Evolutionary conservation across 1,140 invertebrate genomes (phyloP).

Genomic region (Hestina assimilis): DNA sequence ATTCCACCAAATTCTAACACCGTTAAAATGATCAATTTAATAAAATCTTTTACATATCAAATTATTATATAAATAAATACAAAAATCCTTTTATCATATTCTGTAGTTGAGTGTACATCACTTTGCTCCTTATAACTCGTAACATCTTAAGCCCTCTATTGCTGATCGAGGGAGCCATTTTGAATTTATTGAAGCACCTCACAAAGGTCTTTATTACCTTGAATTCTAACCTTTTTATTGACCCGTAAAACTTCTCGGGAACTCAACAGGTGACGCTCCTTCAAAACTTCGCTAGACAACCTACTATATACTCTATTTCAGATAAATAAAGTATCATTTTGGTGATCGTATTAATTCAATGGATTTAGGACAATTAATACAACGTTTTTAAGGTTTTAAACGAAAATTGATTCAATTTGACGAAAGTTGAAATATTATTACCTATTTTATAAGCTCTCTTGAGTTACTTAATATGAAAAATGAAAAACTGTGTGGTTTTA

Average conservation of each 20-base stretch:
- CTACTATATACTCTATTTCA: not conserved
- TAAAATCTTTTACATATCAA: too few species aligned
- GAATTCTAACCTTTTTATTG: conserved; percentile 14
- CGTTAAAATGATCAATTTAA: too few species aligned
- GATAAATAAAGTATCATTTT: not conserved
- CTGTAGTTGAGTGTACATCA: too few species aligned
- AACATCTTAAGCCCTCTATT: not conserved
- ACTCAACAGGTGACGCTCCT: conserved; percentile 17
- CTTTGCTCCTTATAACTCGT: too few species aligned
- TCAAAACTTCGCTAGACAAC: not conserved
- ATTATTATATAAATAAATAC: too few species aligned
- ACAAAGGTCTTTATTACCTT: conserved; percentile 13
- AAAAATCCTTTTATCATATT: too few species aligned
- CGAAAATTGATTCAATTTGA: not conserved
- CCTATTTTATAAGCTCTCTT: not conserved
- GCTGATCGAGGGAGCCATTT: conserved; percentile 2
- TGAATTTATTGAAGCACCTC: conserved; percentile 11
- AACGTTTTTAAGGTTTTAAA: not conserved
- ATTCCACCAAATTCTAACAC: too few species aligned
- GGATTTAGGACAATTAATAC: not conserved
- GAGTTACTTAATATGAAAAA: too few species aligned
- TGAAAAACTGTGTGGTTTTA: too few species aligned
- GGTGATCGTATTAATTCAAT: not conserved
- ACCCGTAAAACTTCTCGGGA: conserved; percentile 13
- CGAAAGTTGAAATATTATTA: not conserved